phyloP scores from a whole-genome alignment of 2,113 vertebrate species.

The Procavia capensis region DNA sequence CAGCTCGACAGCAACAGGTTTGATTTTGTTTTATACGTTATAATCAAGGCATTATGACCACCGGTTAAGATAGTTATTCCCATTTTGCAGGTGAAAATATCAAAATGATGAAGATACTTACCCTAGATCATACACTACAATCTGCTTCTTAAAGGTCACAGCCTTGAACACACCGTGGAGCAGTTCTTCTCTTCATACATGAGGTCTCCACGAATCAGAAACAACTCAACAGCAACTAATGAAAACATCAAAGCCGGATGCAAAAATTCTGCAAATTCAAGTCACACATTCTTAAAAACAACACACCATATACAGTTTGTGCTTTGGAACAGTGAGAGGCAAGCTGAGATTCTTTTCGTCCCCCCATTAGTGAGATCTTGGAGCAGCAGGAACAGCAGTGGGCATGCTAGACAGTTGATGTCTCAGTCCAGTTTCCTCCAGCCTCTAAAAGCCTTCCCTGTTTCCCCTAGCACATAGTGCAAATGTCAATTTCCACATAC shows the following conservation, averaged over 20 bases:
- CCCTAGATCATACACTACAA: not conserved
- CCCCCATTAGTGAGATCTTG: no score
- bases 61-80: not conserved
- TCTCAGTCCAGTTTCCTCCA: not conserved
- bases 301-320: not conserved
- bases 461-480: not conserved
- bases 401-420: rapidly evolving
- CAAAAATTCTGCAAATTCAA: not conserved
- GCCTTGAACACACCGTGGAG: not conserved
- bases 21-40: not conserved
- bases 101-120: not conserved
- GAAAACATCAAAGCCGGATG: not conserved
- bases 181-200: not conserved
- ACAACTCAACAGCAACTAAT: not conserved
- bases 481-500: not conserved
- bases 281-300: not conserved
- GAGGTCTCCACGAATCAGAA: not conserved
- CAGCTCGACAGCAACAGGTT: no score
- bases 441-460: rapidly evolving
- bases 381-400: rapidly evolving
- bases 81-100: not conserved
- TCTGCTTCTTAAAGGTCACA: not conserved
- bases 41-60: not conserved
- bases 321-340: not conserved
- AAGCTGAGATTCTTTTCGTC: not conserved